These are phyloP conservation scores for Thalassophryne amazonica DNA, from an alignment of 2,797 vertebrate genomes.

Conservation along the genomic window DNA sequence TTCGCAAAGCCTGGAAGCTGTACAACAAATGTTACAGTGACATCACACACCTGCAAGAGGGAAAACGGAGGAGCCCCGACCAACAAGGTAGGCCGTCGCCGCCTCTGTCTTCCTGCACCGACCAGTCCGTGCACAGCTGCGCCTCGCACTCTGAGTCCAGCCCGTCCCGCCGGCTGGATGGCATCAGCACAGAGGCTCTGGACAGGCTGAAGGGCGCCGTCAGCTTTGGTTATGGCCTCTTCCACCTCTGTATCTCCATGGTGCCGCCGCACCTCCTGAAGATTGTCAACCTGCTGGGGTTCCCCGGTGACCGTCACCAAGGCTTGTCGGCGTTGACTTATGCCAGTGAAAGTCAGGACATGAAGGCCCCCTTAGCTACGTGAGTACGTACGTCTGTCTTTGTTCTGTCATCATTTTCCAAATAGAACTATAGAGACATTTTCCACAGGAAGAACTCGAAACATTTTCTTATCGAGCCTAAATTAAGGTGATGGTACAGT, in stretches of 20 bases:
- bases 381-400: slow-evolving; percentile 80
- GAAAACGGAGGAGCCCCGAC: slow-evolving; percentile 79
- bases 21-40: slow-evolving; percentile 97
- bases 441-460: too few relatives aligned
- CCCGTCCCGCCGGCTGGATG: slow-evolving; percentile 63
- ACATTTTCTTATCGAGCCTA: too few relatives aligned
- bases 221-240: slow-evolving; percentile 99
- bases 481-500: too few relatives aligned
- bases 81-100: slow-evolving; percentile 65
- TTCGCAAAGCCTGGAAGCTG: slow-evolving; percentile 99
- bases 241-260: slow-evolving; percentile 99
- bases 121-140: slow-evolving; percentile 76
- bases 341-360: slow-evolving; percentile 99
- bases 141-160: slow-evolving; percentile 48
- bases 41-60: slow-evolving; percentile 93
- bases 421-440: too few relatives aligned
- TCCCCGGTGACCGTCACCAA: slow-evolving; percentile 96
- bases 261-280: slow-evolving; percentile 99
- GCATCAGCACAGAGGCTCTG: slow-evolving; percentile 85
- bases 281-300: slow-evolving; percentile 99
- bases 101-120: slow-evolving; percentile 70
- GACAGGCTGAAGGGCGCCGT: slow-evolving; percentile 97
- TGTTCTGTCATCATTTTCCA: too few relatives aligned
- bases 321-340: slow-evolving; percentile 94
- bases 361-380: slow-evolving; percentile 99